Evolutionary conservation across 2,797 vertebrate species (phyloP), one percentile per base, ranked within the genome.

Genomic region (Sebastes cheni): DNA sequence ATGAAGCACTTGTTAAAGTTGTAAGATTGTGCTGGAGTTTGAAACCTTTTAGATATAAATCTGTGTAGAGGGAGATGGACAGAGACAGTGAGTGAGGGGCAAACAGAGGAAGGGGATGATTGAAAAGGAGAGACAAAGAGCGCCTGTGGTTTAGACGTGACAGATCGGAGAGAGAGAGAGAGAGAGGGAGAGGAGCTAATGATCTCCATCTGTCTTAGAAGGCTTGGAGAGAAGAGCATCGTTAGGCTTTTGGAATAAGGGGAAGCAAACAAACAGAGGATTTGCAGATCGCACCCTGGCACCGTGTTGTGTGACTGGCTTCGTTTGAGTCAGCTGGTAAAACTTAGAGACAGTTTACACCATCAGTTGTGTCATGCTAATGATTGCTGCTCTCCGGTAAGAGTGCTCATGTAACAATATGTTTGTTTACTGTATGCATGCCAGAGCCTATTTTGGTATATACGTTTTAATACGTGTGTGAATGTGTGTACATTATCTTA

Each of bases 1-100:
- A 94, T 93, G 86, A 94, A 94, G 90, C 74, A 91, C 90, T 91
- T 91, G 90, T 93, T 93, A 87, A 92, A 93, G 80, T 94, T 92
- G 91, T 90, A 83, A 86, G 89, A 91, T 90, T 91, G 79, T 58
- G 83, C 78, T 10, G 61, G 82, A 92, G 87, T 91, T 91, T 90
- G 88, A 91, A 91, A 89, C 89, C 90, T 89, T 88, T 69, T 71
- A 72, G 87, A 93, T 93, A 92, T 92, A 88, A 94, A 93, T 94
- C 91, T 91, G 79, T 86, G 91, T 79, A 79, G 75, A 67, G 75
- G 76, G 56, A 82, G 88, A 91, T 82, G 86, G 86, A 84, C 85
- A 55, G 75, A 86, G 91, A 88, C 82, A 61, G 67, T 67, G 81
- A 87, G 72, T 34, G 61, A 85, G 85, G 83, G 82, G 69, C 77